Evolutionary conservation across 2,888 invertebrate species (phyloP), one percentile per base, ranked within the genome.

Genomic region (Blastobasis adustella): DNA sequence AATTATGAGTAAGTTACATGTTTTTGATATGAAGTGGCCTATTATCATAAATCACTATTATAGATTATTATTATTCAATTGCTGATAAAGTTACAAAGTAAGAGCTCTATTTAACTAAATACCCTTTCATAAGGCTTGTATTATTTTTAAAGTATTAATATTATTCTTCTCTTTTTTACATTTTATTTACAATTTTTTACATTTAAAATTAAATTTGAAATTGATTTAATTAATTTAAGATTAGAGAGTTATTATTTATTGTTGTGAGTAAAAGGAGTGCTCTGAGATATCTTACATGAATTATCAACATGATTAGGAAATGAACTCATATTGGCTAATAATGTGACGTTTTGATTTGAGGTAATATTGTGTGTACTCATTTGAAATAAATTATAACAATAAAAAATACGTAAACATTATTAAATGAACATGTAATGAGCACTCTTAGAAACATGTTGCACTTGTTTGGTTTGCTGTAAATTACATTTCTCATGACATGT

Each of bases 121-220:
- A 73, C 76, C 70, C 65, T 65, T 66, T 67, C 63, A 66, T 72
- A 76, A 75, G 76, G 78, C 79, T 82, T 84, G 80, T 84, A 84
- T 86, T 82, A 82, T 73, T 78, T 77, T 76, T 66, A 74, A 76
- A 86, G 83, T 85, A 86, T 87, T 85, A 79, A 82, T 79, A 63
- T 66, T 62, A 62, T 66, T 67, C 66, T 40, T 52, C 59, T 60
- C 65, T 61, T 65, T 66, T 58, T 64, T 63, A 66, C 62, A 61
- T 57, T 62, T 61, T 65, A 67, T 53, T 62, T 60, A 63, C 38
- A 58, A 58, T 58, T 60, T 42, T 10, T 43, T 49, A 56, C 6
- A 6, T n/a, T 42, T 9, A 52, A 49, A 40, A 55, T 54, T 49
- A 40, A 49, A 52, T 52, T 46, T 52, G 56, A 53, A 61, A 62